Evolutionary conservation across 2,888 invertebrate genomes (phyloP), one percentile per base, ranked within the genome.

Genomic region (Tromatobia lineatoria): DNA sequence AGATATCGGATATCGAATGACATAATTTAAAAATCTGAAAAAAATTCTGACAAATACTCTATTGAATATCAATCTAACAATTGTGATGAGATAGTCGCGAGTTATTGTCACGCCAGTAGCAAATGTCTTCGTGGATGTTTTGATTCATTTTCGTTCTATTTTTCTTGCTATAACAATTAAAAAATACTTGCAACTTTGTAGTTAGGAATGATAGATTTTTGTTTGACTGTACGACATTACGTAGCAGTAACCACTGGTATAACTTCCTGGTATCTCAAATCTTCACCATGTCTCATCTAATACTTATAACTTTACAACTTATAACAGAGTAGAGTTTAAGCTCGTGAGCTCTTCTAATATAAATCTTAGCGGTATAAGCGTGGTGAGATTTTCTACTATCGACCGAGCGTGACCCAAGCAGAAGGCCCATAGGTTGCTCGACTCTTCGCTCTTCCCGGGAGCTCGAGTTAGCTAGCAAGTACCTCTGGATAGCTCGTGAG

Each of bases 381-480:
- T 50, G 75, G 50, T 75, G 75, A 75, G 50, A 47, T 75, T 75
- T 75, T 75, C 50, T 50, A 38, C 64, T 64, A 64, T 50, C 50
- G 75, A 52, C 38, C 34, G 61, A 79, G 79, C 79, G 71, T 71
- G 77, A 77, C 77, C 77, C 57, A 45, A 23, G 69, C 29, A 25
- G 54, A 66, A 59, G 67, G 61, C 18, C 81, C 82, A 47, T 45
- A 45, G 67, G 67, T 67, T 67, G 47, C 45, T 45, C 67, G 67
- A 42, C 15, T 45, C 67, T 45, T 66, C 66, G 66, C 66, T 84
- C 76, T 67, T 74, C 83, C 76, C 86, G 77, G 81, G 79, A 86
- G 84, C 74, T 57, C 25, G 69, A 67, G 64, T 75, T 75, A 64
- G 75, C 75, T 23, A n/a, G 74, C 61, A 45, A 45, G 47, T 34